Conservation (phyloP, 2,888 invertebrate genomes). For the Sarcophaga caerulescens region DNA sequence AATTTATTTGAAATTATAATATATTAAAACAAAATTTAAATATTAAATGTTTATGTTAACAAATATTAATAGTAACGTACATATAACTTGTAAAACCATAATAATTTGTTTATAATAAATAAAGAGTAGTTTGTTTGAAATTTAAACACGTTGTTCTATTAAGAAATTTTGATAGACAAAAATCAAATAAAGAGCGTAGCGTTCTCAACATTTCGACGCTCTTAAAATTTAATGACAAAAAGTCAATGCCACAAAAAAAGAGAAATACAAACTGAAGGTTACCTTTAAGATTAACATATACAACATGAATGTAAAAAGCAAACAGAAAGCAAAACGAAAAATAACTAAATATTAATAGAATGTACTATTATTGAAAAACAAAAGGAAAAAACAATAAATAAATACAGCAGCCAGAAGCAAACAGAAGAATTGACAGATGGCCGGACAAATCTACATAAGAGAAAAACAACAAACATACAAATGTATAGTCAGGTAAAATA, state of each 20-base stretch:
- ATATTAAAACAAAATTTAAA: background rate
- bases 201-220: constrained; percentile 1
- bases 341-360: constrained; percentile 17
- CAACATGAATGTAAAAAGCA: constrained; percentile 22
- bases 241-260: constrained; percentile 41
- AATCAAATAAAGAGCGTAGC: background rate
- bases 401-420: background rate
- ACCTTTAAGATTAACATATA: constrained; percentile 33
- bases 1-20: too few species aligned
- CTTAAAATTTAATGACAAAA: constrained; percentile 9
- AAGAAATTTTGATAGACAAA: constrained; percentile 16
- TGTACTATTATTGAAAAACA: constrained; percentile 1
- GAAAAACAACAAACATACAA: background rate
- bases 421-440: constrained; percentile 10
- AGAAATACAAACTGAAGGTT: constrained; percentile 52
- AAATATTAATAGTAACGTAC: too few species aligned
- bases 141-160: constrained; percentile 49
- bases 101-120: too few species aligned
- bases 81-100: too few species aligned
- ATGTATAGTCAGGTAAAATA: background rate
- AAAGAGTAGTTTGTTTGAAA: too few species aligned
- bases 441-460: background rate
- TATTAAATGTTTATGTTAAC: too few species aligned
- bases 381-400: background rate
- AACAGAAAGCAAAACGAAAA: constrained; percentile 14